phyloP scores from a whole-genome alignment of 2,113 vertebrate genomes.

The Bubalus kerabau region DNA sequence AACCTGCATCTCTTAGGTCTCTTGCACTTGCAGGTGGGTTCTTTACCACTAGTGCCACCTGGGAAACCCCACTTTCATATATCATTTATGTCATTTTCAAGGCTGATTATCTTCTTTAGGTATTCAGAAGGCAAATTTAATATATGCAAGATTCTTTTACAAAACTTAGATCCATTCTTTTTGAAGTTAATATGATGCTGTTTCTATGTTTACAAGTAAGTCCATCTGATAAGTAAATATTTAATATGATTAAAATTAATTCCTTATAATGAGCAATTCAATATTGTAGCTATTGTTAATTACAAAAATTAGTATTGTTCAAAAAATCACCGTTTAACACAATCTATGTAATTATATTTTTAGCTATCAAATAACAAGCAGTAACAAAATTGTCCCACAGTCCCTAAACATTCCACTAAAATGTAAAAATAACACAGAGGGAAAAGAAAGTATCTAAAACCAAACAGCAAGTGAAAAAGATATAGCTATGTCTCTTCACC shows the following conservation, averaged over 20 bases:
- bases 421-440: neutral
- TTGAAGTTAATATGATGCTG: neutral
- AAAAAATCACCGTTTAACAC: neutral
- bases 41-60: neutral
- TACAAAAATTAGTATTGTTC: neutral
- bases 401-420: neutral
- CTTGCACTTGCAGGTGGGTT: neutral
- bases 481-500: neutral
- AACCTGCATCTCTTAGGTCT: neutral
- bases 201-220: neutral
- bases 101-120: neutral
- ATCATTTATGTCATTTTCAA: neutral
- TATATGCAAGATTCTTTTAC: neutral
- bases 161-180: neutral
- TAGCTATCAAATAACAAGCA: neutral
- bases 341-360: neutral
- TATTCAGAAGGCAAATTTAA: neutral
- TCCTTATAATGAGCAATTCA: neutral
- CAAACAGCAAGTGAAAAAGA: neutral
- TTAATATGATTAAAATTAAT: neutral
- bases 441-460: neutral
- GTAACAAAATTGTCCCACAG: neutral
- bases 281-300: neutral
- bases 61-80: neutral
- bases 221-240: neutral